Base-by-base conservation (phyloP, 2,888 invertebrate genomes). In the Empis stercorea region DNA sequence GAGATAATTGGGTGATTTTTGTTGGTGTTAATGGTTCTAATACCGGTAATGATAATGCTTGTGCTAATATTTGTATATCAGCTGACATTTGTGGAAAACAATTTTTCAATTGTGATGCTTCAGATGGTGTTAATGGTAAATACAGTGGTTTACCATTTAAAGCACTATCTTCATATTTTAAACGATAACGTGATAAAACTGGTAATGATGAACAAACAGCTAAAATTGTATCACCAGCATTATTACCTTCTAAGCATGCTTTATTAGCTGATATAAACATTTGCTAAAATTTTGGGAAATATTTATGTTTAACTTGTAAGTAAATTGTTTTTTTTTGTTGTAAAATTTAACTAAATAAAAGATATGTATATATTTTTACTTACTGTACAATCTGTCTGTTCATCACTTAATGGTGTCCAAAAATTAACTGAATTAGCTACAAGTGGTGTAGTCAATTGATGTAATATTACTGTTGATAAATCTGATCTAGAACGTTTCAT, bases 1-100 rank as follows among this genome's bases (percentile, higher is more conserved):
- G 79, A 42, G 87, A 85, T 38, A 94, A 73, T 61, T 87, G 86
- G 49, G 82, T 79, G 43, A 94, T 77, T 57, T 91, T 84, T n/a
- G 79, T 79, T 4, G 85, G 78, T 10, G 87, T 87, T 56, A 94
- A 73, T 0, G 94, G 93, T 64, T 94, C 93, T 46, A 93, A 69
- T 49, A 92, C 79, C 0, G 93, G 93, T 57, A 95, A 71, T 15
- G 87, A 84, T 55, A 93, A 74, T 9, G 88, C 88, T 54, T 84
- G 78, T 62, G 84, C 83, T 30, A 69, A 44, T 48, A 89, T 87
- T 40, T 91, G 80, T 51, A 94, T 81, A 64, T 94, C 94, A 51
- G 84, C 81, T 51, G 89, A 80, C 55, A 91, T 78, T 54, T 84
- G 80, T 54, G 84, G 80, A 56, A 89, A 77, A 64, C 74, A 74